phyloP scores from a whole-genome alignment of 1,140 invertebrate species.

The Scaptodrosophila lebanonensis region DNA sequence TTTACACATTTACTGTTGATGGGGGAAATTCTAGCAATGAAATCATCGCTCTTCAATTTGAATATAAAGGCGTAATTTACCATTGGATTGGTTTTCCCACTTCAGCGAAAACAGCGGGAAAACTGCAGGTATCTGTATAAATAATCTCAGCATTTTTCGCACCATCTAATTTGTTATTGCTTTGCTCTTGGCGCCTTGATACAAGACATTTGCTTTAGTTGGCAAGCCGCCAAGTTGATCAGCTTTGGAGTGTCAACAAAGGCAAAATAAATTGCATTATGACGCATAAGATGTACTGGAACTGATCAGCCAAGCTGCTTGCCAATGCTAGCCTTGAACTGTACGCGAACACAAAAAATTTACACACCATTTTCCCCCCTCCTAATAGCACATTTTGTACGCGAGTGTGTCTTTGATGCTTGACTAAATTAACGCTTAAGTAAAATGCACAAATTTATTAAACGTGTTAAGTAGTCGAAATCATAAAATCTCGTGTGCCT shows the following conservation, averaged over 20 bases:
- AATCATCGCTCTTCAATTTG: constrained; percentile 11
- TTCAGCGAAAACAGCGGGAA: no score
- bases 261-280: neutral
- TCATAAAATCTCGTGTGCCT: constrained; percentile 29
- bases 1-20: no score
- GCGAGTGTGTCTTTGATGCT: constrained; percentile 5
- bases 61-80: constrained; percentile 23
- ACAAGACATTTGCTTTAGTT: constrained; percentile 27
- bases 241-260: neutral
- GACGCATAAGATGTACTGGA: constrained; percentile 1
- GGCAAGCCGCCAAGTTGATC: constrained; percentile 31
- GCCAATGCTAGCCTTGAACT: no score
- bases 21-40: constrained; percentile 7
- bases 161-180: no score
- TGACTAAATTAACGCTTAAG: constrained; percentile 7
- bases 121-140: no score
- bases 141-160: no score
- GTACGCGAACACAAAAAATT: no score
- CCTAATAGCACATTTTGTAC: constrained; percentile 4
- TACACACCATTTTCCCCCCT: neutral
- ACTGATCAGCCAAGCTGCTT: no score
- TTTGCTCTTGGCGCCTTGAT: constrained; percentile 27
- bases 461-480: constrained; percentile 46
- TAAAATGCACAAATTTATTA: constrained; percentile 12
- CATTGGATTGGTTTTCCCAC: constrained; percentile 4